Base-by-base conservation (phyloP, 2,797 vertebrate genomes). In the Chaetophractus vellerosus region DNA sequence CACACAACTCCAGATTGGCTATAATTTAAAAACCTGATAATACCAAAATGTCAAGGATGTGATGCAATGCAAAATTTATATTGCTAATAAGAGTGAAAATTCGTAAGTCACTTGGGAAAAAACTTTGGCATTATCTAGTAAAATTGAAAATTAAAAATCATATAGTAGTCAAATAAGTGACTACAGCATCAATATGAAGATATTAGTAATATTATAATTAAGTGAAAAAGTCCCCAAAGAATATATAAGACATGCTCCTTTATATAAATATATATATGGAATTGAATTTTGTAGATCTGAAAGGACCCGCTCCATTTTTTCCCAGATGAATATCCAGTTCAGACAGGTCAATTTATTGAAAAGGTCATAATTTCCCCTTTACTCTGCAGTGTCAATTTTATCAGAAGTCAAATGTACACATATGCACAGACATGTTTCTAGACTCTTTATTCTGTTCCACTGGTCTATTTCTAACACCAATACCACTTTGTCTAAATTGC, bases 61-160 rank as follows among this genome's bases (percentile, higher is more conserved):
- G 59, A 50, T 80, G 33, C 55, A 33, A 33, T 72, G 75, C 41
- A 19, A 80, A 80, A 31, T 71, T 64, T 45, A 61, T 1, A 36
- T 52, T 59, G 55, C 15, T 57, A 11, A 16, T 68, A 16, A 10
- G 8, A 45, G 24, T 68, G 16, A 91, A 76, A 84, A 76, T 66
- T 76, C 11, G 19, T 41, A 50, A 38, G 24, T n/a, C 74, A 4
- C 4, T 61, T 94, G 7, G 72, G 66, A 48, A 91, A 89, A 75
- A 6, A 55, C 23, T 59, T 31, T 83, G 63, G 38, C 71, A 66
- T 85, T 74, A 66, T 75, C 79, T 88, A 33, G 45, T 64, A 15
- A 76, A 55, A 19, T 19, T 45, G 72, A 72, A 36, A 64, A 36
- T 48, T 93, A 90, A 88, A 94, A 96, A 33, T 45, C 57, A 88